Evolutionary conservation across 92 coral and sea anemone species (phyloP).

Genomic region (Epizoanthus illoricatus): DNA sequence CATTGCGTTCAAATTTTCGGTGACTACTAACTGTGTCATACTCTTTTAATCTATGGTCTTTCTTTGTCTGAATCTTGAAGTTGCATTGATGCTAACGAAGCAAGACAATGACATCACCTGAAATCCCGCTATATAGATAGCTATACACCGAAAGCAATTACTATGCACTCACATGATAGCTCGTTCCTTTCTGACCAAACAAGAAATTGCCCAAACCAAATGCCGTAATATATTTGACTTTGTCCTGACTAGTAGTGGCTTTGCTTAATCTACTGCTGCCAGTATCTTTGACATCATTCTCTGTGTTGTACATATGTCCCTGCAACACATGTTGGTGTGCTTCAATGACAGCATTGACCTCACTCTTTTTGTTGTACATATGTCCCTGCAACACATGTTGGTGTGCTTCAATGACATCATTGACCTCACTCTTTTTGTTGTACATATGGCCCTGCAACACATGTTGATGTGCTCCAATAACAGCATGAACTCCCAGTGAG

Average conservation of each 20-base stretch:
- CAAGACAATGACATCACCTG: too few species aligned
- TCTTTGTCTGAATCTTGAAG: too few species aligned
- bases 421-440: neutral
- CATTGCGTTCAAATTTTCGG: too few species aligned
- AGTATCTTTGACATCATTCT: neutral
- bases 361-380: slow-evolving; percentile 22
- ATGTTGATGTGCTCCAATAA: slow-evolving; percentile 58
- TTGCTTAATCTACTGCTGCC: neutral
- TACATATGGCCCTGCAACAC: slow-evolving; percentile 47
- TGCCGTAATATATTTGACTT: slow-evolving; percentile 36
- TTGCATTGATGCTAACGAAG: too few species aligned
- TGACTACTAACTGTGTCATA: too few species aligned
- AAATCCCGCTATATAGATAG: too few species aligned
- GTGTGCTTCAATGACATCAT: slow-evolving; percentile 52
- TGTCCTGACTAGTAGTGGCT: neutral
- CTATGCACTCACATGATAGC: slow-evolving; percentile 24
- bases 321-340: slow-evolving; percentile 52
- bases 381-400: slow-evolving; percentile 48
- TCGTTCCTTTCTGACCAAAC: slow-evolving; percentile 38
- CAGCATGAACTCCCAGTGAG: slow-evolving; percentile 58
- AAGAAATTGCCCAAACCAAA: slow-evolving; percentile 55
- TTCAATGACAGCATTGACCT: slow-evolving; percentile 41
- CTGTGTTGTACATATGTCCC: slow-evolving; percentile 35
- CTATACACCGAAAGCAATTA: too few species aligned
- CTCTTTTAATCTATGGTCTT: too few species aligned